Evolutionary conservation across 2,113 vertebrate genomes (phyloP).

Genomic region (Tragelaphus buxtoni): DNA sequence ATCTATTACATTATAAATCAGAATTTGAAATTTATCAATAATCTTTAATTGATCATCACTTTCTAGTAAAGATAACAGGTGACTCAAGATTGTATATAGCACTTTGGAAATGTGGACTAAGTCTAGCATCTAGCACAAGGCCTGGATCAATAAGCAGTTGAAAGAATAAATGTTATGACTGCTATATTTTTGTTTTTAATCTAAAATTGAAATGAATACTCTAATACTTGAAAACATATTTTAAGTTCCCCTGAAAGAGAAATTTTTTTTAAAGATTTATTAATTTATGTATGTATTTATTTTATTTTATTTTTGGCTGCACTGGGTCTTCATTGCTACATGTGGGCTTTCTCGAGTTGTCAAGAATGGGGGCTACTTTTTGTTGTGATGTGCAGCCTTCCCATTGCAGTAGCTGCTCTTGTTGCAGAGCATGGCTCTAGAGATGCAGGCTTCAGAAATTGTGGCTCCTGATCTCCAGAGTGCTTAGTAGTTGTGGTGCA

Average conservation of each 20-base stretch:
- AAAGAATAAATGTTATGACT: too few relatives aligned
- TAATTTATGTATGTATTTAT: background rate
- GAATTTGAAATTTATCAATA: background rate
- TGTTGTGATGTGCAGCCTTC: background rate
- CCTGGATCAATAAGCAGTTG: too few relatives aligned
- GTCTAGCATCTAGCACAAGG: too few relatives aligned
- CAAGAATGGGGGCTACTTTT: background rate
- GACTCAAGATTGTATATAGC: too few relatives aligned
- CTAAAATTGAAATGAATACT: too few relatives aligned
- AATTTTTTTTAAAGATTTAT: background rate
- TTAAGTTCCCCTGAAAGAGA: too few relatives aligned
- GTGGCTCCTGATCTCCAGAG: background rate
- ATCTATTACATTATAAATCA: background rate
- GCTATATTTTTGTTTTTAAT: too few relatives aligned
- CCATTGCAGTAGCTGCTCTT: background rate
- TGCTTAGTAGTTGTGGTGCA: background rate
- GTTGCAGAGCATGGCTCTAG: background rate
- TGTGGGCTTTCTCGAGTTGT: background rate
- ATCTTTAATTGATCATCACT: background rate
- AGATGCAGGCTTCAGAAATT: background rate
- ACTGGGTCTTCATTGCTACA: background rate
- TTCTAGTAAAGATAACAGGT: background rate
- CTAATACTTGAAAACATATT: too few relatives aligned
- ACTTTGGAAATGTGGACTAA: too few relatives aligned
- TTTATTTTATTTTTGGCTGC: background rate